Evolutionary conservation across 2,888 invertebrate genomes (phyloP).

Genomic region (Adelognathus sp.): DNA sequence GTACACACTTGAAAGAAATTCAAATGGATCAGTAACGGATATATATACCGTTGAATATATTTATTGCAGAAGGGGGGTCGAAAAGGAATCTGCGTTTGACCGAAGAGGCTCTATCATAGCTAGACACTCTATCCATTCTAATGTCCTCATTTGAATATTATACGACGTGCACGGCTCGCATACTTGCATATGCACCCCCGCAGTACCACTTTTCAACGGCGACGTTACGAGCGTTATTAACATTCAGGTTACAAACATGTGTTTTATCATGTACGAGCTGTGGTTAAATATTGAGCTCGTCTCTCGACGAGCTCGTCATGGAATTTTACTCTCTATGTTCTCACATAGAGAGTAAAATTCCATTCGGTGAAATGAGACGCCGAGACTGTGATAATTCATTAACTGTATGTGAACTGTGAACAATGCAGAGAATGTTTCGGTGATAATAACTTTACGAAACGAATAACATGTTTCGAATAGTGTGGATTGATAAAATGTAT

Average conservation of each 20-base stretch:
- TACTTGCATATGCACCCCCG: background rate
- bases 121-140: conserved; percentile 49
- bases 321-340: background rate
- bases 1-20: background rate
- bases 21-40: conserved; percentile 18
- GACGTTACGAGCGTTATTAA: background rate
- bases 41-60: background rate
- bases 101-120: conserved; percentile 30
- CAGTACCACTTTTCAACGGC: background rate
- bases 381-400: too few species aligned
- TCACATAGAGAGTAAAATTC: too few species aligned
- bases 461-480: too few species aligned
- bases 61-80: background rate
- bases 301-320: too few species aligned
- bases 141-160: conserved; percentile 59
- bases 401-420: too few species aligned
- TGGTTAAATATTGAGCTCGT: too few species aligned
- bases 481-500: too few species aligned
- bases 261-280: too few species aligned
- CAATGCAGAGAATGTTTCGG: too few species aligned
- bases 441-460: too few species aligned
- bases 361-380: too few species aligned
- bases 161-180: background rate
- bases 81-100: conserved; percentile 13
- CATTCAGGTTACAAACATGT: too few species aligned